Evolutionary conservation across 2,113 vertebrate genomes (phyloP).

Genomic region (Andinoacara biseriatus): DNA sequence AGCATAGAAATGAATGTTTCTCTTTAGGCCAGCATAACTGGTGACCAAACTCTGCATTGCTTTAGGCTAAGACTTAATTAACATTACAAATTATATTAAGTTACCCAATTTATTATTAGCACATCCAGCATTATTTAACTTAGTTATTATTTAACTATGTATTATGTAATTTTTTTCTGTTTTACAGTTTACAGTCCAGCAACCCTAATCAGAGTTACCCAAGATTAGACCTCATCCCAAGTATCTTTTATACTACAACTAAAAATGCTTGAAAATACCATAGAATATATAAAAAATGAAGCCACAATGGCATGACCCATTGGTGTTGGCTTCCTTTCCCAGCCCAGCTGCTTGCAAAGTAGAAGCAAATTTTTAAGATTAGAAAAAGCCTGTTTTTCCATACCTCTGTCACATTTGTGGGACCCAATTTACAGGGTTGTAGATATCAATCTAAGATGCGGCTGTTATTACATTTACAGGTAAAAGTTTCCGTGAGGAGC

Average conservation of each 20-base stretch:
- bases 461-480: constrained; percentile 60
- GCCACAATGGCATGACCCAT: accelerated
- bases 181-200: background rate
- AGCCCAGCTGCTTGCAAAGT: background rate
- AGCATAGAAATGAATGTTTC: too few relatives aligned
- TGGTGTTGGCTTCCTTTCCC: background rate
- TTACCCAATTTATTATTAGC: too few relatives aligned
- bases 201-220: background rate
- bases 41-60: background rate
- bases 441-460: background rate
- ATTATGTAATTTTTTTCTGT: background rate
- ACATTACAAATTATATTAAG: background rate
- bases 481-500: constrained; percentile 94
- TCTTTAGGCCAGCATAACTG: background rate
- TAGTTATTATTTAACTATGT: background rate
- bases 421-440: background rate
- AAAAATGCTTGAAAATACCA: background rate
- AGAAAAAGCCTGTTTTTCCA: background rate
- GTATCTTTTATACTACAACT: background rate
- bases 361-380: too few relatives aligned
- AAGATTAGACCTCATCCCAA: background rate
- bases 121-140: background rate
- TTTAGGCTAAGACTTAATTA: background rate
- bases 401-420: background rate
- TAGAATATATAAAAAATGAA: background rate